Conservation (phyloP, 2,888 invertebrate genomes). For the Epirrhoe tristata region DNA sequence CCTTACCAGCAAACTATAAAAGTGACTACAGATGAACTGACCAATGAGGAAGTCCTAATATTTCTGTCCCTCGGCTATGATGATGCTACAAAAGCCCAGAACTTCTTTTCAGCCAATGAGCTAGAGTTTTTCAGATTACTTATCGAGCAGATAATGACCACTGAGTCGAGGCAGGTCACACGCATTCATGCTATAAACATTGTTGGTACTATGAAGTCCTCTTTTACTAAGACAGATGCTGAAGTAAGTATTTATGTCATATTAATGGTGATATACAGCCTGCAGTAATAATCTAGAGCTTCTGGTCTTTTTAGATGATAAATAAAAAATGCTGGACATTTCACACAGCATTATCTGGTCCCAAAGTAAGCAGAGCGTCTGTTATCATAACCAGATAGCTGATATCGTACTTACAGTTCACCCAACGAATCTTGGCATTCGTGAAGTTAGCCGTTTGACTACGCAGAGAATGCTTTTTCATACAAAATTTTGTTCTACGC, state of each 20-base stretch:
- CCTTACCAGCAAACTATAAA: slow-evolving; percentile 71
- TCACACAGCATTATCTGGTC: too few species aligned
- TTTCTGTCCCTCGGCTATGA: slow-evolving; percentile 72
- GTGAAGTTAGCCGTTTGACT: too few species aligned
- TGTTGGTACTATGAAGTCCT: slow-evolving; percentile 66
- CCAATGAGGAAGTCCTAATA: slow-evolving; percentile 67
- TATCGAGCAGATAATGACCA: slow-evolving; percentile 73
- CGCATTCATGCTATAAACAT: slow-evolving; percentile 72
- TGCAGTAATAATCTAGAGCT: too few species aligned
- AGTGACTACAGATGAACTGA: slow-evolving; percentile 68
- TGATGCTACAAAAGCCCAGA: slow-evolving; percentile 72
- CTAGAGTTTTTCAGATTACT: slow-evolving; percentile 74
- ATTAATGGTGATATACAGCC: neutral
- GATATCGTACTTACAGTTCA: too few species aligned
- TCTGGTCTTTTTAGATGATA: too few species aligned
- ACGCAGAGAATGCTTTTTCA: too few species aligned
- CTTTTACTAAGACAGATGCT: slow-evolving; percentile 71
- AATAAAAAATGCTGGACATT: too few species aligned
- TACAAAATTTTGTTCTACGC: too few species aligned
- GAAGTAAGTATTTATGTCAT: slow-evolving; percentile 58
- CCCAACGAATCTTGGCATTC: too few species aligned
- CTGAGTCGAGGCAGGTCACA: slow-evolving; percentile 70
- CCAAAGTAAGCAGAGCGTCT: too few species aligned
- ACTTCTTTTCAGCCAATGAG: slow-evolving; percentile 66
- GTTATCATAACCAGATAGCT: too few species aligned